Conservation (phyloP, 2,797 vertebrate genomes). For the Sebastes umbrosus region DNA sequence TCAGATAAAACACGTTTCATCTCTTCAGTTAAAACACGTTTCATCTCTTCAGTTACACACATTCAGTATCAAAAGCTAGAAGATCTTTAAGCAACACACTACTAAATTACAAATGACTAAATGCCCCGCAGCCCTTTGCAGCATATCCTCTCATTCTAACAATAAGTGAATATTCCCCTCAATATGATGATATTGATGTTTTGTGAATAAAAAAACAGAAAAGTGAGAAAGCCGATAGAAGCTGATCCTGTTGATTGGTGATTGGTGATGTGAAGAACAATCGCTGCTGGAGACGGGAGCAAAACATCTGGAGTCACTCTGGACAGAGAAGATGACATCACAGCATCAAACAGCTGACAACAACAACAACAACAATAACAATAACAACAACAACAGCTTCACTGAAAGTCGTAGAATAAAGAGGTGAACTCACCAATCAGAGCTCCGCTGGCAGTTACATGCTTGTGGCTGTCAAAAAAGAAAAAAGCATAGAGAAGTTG, state of each 20-base stretch:
- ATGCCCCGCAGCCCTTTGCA: background rate
- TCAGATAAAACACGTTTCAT: too few species aligned
- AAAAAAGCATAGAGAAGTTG: background rate
- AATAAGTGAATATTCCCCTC: background rate
- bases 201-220: background rate
- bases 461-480: constrained; percentile 60
- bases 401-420: background rate
- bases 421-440: background rate
- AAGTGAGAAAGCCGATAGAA: accelerated
- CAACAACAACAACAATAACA: too few species aligned
- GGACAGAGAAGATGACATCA: background rate
- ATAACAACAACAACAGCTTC: background rate
- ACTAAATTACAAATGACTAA: background rate
- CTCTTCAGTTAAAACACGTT: too few species aligned
- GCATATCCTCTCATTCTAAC: background rate
- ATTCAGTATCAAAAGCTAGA: background rate
- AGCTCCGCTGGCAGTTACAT: constrained; percentile 50
- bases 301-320: background rate
- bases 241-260: background rate
- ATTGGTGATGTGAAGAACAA: background rate
- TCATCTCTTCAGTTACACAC: background rate
- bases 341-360: background rate
- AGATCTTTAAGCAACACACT: background rate
- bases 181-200: too few species aligned
- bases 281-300: background rate